phyloP scores from a whole-genome alignment of 2,888 invertebrate genomes.

The Chymomyza procnemis region DNA sequence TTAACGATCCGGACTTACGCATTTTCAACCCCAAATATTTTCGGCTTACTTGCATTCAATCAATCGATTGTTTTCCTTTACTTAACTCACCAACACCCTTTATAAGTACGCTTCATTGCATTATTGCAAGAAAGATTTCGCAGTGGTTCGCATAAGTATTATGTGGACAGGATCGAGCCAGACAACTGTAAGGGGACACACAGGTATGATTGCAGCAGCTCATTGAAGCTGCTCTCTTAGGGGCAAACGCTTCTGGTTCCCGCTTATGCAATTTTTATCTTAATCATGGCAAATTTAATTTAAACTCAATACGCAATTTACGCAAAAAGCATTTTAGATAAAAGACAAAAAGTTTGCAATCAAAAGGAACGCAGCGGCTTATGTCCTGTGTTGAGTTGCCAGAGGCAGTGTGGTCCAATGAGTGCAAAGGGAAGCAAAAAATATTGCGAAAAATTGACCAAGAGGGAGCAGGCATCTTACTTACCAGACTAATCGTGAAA shows the following conservation, averaged over 20 bases:
- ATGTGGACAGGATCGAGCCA: neutral
- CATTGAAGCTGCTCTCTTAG: too few relatives aligned
- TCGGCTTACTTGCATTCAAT: too few relatives aligned
- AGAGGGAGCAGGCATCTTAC: too few relatives aligned
- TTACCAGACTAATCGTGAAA: too few relatives aligned
- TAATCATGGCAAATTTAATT: constrained; percentile 74
- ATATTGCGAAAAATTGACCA: too few relatives aligned
- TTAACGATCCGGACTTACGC: neutral
- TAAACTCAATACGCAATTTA: constrained; percentile 74
- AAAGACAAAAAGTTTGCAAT: constrained; percentile 40
- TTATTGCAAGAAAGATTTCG: neutral
- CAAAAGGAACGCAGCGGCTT: constrained; percentile 18
- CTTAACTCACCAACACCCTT: constrained; percentile 53
- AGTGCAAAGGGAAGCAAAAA: too few relatives aligned
- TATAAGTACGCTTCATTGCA: neutral
- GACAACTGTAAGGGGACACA: neutral
- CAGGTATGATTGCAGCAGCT: neutral
- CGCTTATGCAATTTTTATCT: constrained; percentile 64
- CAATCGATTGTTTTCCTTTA: neutral
- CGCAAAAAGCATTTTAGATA: constrained; percentile 75
- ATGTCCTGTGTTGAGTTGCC: constrained; percentile 24
- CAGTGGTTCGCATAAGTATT: neutral
- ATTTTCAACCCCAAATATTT: neutral
- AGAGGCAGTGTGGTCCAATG: too few relatives aligned
- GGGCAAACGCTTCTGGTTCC: neutral